Evolutionary conservation across 2,797 vertebrate species (phyloP).

Genomic region (Aplochiton taeniatus): DNA sequence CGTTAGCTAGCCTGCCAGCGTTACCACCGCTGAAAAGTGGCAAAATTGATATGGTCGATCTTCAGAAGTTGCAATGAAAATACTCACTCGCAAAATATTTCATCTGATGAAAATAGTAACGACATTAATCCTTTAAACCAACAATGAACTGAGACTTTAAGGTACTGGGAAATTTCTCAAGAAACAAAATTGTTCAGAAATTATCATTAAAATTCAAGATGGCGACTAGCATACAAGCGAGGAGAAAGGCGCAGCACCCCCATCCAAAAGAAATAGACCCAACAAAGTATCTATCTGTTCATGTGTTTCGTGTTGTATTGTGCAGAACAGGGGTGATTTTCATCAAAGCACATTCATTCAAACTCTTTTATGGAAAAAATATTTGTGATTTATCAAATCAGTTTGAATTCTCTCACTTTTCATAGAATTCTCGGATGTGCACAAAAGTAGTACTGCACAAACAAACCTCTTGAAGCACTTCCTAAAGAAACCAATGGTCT

Average conservation of each 20-base stretch:
- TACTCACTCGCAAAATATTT: conserved; percentile 53
- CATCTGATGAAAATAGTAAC: conserved; percentile 6
- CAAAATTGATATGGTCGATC: conserved; percentile 50
- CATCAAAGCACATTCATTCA: rapidly evolving
- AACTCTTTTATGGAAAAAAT: background rate
- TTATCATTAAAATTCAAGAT: conserved; percentile 84
- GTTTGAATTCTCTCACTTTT: conserved; percentile 5
- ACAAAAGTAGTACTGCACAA: conserved; percentile 76
- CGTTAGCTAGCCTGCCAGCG: too few relatives aligned
- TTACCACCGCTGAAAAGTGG: conserved; percentile 38
- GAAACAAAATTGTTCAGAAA: conserved; percentile 72
- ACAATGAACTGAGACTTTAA: conserved; percentile 43
- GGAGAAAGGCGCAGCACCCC: conserved; percentile 68
- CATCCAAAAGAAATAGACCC: conserved; percentile 71
- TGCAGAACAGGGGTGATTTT: background rate
- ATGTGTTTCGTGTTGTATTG: background rate
- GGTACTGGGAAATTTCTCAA: conserved; percentile 61
- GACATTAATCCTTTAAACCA: conserved; percentile 25
- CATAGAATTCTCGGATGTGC: conserved; percentile 62
- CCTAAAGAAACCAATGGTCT: conserved; percentile 48
- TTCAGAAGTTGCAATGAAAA: conserved; percentile 22
- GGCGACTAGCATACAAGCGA: conserved; percentile 67
- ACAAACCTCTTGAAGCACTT: conserved; percentile 67
- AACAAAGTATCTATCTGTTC: conserved; percentile 28
- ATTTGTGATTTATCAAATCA: background rate